These are phyloP conservation scores for Cyclina sinensis DNA, from an alignment of 1,140 invertebrate genomes.

Conservation along the genomic window DNA sequence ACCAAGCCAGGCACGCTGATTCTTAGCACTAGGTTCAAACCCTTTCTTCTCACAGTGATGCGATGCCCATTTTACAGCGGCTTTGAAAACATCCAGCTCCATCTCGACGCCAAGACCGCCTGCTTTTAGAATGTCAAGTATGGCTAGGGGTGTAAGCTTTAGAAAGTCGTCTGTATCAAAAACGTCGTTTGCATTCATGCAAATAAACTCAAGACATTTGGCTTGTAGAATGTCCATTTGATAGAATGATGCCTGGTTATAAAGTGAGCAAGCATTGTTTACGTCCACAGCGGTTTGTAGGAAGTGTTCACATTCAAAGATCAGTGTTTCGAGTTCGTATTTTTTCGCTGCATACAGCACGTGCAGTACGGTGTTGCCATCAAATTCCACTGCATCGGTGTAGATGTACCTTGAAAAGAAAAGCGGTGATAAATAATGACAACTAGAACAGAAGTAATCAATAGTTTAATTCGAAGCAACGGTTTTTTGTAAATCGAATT, in stretches of 20 bases:
- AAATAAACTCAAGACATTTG: constrained; percentile 61
- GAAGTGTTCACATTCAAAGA: constrained; percentile 47
- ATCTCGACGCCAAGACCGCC: constrained; percentile 57
- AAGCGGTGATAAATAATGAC: not conserved
- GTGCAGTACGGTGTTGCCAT: constrained; percentile 55
- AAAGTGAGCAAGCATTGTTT: constrained; percentile 61
- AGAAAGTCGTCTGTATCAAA: constrained; percentile 61
- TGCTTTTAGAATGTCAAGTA: constrained; percentile 23
- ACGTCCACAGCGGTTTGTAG: constrained; percentile 40
- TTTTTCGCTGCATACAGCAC: constrained; percentile 64
- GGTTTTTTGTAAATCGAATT: not conserved
- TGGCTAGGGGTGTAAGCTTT: constrained; percentile 37
- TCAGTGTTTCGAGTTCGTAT: constrained; percentile 23
- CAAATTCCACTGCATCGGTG: constrained; percentile 59
- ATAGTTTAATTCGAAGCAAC: not conserved
- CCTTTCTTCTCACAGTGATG: constrained; percentile 65
- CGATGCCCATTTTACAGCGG: constrained; percentile 46
- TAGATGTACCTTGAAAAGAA: constrained; percentile 63
- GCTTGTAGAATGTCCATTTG: constrained; percentile 55
- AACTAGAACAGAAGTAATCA: not conserved
- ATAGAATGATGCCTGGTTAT: constrained; percentile 57
- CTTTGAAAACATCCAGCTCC: constrained; percentile 63
- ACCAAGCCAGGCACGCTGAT: constrained; percentile 43
- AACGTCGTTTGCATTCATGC: constrained; percentile 60
- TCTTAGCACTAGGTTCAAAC: constrained; percentile 50